Evolutionary conservation across 2,113 vertebrate species (phyloP), one percentile per base, ranked within the genome.

Genomic region (Corydoras sp.): DNA sequence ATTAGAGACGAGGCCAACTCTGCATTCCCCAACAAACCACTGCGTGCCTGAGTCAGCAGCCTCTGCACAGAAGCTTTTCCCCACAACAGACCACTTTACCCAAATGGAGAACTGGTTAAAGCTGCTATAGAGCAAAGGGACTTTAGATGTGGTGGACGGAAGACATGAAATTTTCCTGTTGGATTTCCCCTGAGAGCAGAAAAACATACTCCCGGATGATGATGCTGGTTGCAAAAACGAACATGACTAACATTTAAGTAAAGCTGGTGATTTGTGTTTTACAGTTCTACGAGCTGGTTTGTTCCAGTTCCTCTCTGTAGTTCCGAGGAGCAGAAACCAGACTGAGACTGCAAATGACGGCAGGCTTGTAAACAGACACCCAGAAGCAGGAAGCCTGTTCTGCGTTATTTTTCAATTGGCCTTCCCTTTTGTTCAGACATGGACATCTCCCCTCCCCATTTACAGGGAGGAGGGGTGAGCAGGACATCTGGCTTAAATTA

Each of bases 401-500:
- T 69, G 50, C 18, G 62, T 75, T 51, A 3, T 5, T 65, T 73
- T 71, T 68, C 62, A 58, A 54, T 29, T 58, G 13, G 9, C 71
- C 35, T 32, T n/a, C 24, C 69, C 79, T 83, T 85, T 82, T 85
- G 61, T 67, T 72, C 55, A 71, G 83, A 81, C 64, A 83, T 71
- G 75, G 59, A 73, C 32, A 75, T 60, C 73, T 9, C 11, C 67
- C 58, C 61, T 76, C 75, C 60, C 66, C 14, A 58, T 62, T 24
- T 69, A 74, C 73, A n/a, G 14, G 14, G 54, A 56, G 86, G 80
- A 67, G 84, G 79, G 58, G 75, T 68, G 69, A 77, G 13, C 69
- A 53, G 79, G 87, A 89, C 90, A 90, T 90, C 89, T 91, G 89
- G 83, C 83, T 80, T 76, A 58, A 83, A 76, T 68, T 71, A 83